These are phyloP conservation scores for Phocoena phocoena DNA, from an alignment of 2,113 vertebrate genomes.

Conservation along the genomic window DNA sequence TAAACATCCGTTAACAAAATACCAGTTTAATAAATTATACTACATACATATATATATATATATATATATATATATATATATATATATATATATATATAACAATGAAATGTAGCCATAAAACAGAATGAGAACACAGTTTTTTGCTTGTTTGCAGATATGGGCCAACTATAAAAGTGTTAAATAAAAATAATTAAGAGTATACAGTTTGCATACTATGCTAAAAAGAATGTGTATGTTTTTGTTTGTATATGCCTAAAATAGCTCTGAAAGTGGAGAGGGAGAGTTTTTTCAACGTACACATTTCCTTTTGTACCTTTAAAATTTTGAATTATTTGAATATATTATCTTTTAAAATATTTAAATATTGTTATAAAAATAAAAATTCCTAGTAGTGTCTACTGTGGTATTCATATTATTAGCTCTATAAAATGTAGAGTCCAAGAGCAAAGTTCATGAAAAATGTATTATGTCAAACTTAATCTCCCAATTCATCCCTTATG, in stretches of 20 bases:
- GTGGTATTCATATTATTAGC: not conserved
- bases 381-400: not conserved
- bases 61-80: not conserved
- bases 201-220: not conserved
- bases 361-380: constrained; percentile 45
- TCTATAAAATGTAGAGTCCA: not conserved
- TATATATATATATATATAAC: not conserved
- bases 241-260: not conserved
- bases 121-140: not conserved
- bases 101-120: not conserved
- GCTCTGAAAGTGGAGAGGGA: not conserved
- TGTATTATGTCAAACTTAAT: not conserved
- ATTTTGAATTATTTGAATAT: constrained; percentile 16
- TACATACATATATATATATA: not conserved
- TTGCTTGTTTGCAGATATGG: not conserved
- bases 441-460: not conserved
- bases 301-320: not conserved
- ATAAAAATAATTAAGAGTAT: not conserved
- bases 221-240: constrained; percentile 4
- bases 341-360: constrained; percentile 13
- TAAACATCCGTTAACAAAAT: not conserved
- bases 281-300: not conserved
- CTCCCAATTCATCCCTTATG: no score
- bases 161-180: not conserved
- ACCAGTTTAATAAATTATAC: not conserved